Evolutionary conservation across 2,888 invertebrate species (phyloP).

Genomic region (Pelosia muscerda): DNA sequence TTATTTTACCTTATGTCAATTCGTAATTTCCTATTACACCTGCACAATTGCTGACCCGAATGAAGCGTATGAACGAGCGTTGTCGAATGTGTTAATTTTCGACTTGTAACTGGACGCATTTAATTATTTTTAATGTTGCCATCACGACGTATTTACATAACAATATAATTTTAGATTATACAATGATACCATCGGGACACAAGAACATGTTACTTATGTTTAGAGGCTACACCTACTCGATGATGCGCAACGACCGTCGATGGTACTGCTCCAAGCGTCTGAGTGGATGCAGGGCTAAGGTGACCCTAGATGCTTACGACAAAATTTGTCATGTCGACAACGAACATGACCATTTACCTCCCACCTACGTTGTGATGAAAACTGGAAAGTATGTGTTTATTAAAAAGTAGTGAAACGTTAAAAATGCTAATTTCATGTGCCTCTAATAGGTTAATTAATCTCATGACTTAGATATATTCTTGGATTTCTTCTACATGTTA

Average conservation of each 20-base stretch:
- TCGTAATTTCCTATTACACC: neutral
- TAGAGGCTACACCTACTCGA: constrained; percentile 12
- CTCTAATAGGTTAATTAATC: too few species aligned
- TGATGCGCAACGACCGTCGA: constrained; percentile 5
- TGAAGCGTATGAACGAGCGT: too few species aligned
- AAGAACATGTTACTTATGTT: constrained; percentile 15
- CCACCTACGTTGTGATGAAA: neutral
- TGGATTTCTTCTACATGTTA: too few species aligned
- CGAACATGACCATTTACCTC: constrained; percentile 8
- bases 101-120: too few species aligned
- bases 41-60: too few species aligned
- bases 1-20: neutral
- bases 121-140: too few species aligned
- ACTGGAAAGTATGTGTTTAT: constrained; percentile 6
- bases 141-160: neutral
- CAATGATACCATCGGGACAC: constrained; percentile 17
- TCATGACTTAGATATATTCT: too few species aligned
- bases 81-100: too few species aligned
- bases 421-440: too few species aligned
- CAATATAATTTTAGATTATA: constrained; percentile 10
- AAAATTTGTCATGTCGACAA: neutral
- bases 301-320: neutral
- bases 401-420: neutral
- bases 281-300: neutral
- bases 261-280: constrained; percentile 14